Evolutionary conservation across 2,797 vertebrate genomes (phyloP).

Genomic region (Simalia tracyae): DNA sequence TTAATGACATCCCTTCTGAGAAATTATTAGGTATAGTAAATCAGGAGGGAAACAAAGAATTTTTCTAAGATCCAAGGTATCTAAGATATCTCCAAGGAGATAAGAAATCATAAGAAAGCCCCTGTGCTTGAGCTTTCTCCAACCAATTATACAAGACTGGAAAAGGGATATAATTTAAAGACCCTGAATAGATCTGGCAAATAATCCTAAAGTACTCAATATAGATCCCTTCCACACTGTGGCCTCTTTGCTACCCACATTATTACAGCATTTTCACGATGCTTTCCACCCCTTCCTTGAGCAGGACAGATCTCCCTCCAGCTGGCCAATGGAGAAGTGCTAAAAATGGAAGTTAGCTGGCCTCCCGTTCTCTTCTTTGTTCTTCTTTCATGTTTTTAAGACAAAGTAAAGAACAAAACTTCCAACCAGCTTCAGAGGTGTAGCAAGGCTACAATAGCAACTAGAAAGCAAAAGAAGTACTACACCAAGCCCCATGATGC

Average conservation of each 20-base stretch:
- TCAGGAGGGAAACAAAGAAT: neutral
- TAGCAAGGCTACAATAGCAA: neutral
- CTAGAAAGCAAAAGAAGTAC: neutral
- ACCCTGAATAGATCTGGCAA: neutral
- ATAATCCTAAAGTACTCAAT: neutral
- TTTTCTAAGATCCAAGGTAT: neutral
- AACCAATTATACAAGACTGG: neutral
- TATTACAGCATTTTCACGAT: neutral
- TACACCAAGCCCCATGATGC: neutral
- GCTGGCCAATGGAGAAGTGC: neutral
- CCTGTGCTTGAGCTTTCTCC: neutral
- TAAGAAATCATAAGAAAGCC: neutral
- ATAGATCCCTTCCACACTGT: neutral
- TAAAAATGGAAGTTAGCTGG: neutral
- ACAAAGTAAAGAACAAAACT: neutral
- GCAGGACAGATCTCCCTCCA: neutral
- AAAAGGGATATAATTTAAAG: neutral
- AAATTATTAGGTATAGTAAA: neutral
- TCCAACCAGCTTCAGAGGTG: neutral
- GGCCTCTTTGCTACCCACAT: neutral
- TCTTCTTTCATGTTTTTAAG: neutral
- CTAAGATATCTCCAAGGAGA: neutral
- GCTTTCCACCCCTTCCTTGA: neutral
- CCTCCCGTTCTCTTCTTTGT: neutral
- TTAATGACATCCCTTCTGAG: neutral